phyloP scores from a whole-genome alignment of 2,888 invertebrate genomes.

The Tribolium freemani region DNA sequence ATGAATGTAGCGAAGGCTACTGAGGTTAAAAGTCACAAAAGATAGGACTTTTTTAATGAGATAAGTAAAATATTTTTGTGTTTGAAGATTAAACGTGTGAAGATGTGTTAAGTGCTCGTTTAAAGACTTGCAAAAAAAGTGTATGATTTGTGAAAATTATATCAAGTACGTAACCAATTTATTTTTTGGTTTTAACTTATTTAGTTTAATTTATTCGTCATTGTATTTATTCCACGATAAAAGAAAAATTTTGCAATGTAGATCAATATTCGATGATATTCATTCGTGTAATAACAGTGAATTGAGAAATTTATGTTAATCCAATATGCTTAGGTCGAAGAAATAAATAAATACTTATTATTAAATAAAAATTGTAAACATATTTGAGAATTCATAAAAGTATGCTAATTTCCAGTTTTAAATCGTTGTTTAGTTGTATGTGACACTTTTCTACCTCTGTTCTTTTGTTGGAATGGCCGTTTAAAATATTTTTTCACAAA shows the following conservation, averaged over 20 bases:
- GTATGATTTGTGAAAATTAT: background rate
- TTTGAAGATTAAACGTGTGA: background rate
- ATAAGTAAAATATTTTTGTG: background rate
- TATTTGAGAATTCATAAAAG: background rate
- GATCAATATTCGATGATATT: no score
- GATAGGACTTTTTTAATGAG: background rate
- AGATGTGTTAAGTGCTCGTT: background rate
- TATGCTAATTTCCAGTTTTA: background rate
- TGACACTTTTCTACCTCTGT: no score
- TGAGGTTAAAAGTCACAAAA: background rate
- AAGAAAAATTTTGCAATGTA: no score
- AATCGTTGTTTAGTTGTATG: no score
- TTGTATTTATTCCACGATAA: no score
- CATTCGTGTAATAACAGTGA: background rate
- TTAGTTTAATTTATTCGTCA: no score
- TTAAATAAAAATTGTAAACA: background rate
- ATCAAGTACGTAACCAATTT: no score
- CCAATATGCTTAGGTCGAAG: background rate
- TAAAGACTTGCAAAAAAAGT: background rate
- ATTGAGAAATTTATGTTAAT: background rate
- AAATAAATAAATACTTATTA: background rate
- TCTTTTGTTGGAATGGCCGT: no score
- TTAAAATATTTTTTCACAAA: no score
- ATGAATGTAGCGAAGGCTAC: background rate
- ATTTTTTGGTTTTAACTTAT: no score